Evolutionary conservation across 2,888 invertebrate species (phyloP), one percentile per base, ranked within the genome.

Genomic region (Stratiomys singularior): DNA sequence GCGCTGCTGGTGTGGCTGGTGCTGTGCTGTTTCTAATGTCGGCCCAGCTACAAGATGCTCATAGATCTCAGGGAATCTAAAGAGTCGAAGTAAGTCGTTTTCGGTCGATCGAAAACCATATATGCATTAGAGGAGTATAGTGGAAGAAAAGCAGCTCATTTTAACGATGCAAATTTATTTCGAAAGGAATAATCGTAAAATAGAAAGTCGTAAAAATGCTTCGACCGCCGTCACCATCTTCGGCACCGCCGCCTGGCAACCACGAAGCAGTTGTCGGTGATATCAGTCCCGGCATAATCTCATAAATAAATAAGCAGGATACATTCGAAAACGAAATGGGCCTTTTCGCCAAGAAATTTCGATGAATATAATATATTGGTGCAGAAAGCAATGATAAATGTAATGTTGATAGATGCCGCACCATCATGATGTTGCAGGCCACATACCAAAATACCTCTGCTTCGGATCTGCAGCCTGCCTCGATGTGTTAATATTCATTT

Each of bases 101-200:
- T 60, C 60, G 15, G 25, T 21, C 30, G 30, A 72, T 37, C 58
- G 37, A 74, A 44, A 58, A 74, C 52, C 74, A 25, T 47, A 27
- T 1, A 46, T 69, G 74, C 44, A 74, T 74, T 74, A 74, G 74
- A 74, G 58, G 25, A 46, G 46, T 46, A 47, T 69, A 74, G 74
- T 74, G 56, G 60, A 27, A 23, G 58, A 60, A 72, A 74, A 74
- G 44, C 74, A 58, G 74, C 60, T 74, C 74, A 60, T 74, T 74
- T 74, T 74, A 74, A 74, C 74, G 74, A 74, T 74, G 74, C 37
- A 60, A 74, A 74, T 60, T 74, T 74, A 74, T 74, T 60, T 74
- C 60, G 37, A 37, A 21, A 60, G 60, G 23, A 18, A 74, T 74
- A 74, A 60, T 74, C 74, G 74, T 74, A 74, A 74, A 74, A 74